Evolutionary conservation across 2,888 invertebrate species (phyloP).

Genomic region (Eulithis testata): DNA sequence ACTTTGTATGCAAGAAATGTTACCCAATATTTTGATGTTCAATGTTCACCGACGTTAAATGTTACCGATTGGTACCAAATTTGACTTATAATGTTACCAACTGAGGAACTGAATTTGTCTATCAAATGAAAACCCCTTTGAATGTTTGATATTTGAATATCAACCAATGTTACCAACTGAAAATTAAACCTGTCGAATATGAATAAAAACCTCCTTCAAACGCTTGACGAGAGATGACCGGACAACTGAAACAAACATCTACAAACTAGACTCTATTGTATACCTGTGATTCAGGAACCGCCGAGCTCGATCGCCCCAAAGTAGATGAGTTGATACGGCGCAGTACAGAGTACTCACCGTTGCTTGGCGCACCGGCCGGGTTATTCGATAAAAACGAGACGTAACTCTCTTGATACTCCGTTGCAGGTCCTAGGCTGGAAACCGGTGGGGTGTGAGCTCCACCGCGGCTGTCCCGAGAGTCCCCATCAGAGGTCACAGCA

Average conservation of each 20-base stretch:
- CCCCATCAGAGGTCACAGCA: constrained; percentile 63
- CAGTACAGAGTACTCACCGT: constrained; percentile 36
- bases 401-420: constrained; percentile 88
- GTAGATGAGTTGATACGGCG: constrained; percentile 24
- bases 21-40: no score
- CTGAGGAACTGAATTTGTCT: no score
- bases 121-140: no score
- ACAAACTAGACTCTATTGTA: neutral
- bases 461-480: constrained; percentile 82
- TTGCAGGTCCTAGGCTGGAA: constrained; percentile 58
- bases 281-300: constrained; percentile 2
- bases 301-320: constrained; percentile 1
- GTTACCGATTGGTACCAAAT: no score
- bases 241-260: neutral
- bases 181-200: no score
- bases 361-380: constrained; percentile 63
- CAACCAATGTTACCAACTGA: neutral
- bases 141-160: no score
- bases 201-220: no score
- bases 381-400: constrained; percentile 86
- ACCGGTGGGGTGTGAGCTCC: constrained; percentile 88
- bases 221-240: no score
- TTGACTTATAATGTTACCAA: no score
- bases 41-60: no score
- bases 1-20: no score